These are phyloP conservation scores for Quadriops clusia DNA, from an alignment of 2,888 invertebrate genomes.

Conservation along the genomic window DNA sequence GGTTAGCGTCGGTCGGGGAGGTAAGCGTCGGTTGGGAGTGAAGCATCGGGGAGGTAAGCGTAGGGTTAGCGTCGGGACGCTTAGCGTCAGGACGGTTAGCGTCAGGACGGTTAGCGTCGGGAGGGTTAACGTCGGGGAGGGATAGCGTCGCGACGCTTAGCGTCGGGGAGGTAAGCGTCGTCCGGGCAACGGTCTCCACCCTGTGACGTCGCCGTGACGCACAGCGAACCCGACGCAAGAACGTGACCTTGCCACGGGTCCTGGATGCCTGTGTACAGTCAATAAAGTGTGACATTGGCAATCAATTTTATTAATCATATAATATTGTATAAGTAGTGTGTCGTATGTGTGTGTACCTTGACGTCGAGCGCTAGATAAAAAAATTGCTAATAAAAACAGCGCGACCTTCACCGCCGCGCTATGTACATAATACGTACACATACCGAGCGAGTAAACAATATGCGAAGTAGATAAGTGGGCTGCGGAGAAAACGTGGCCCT, in stretches of 20 bases:
- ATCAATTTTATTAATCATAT: constrained; percentile 19
- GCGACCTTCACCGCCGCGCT: too few relatives aligned
- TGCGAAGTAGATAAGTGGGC: too few relatives aligned
- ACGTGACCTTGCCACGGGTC: constrained; percentile 30
- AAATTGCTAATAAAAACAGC: too few relatives aligned
- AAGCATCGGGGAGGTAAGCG: constrained; percentile 8
- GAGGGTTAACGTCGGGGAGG: too few relatives aligned
- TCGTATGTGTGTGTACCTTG: too few relatives aligned
- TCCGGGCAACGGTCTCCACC: constrained; percentile 31
- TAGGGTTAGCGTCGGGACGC: constrained; percentile 14
- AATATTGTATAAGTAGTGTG: too few relatives aligned
- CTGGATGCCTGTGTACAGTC: constrained; percentile 14
- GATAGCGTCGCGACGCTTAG: too few relatives aligned
- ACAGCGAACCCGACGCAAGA: constrained; percentile 30
- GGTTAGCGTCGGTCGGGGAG: constrained; percentile 5
- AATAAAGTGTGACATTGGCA: constrained; percentile 25
- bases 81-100: constrained; percentile 15
- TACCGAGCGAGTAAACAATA: too few relatives aligned
- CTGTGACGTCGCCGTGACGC: constrained; percentile 31
- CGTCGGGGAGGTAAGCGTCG: too few relatives aligned
- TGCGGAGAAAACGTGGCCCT: too few relatives aligned
- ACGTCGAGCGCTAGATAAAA: too few relatives aligned
- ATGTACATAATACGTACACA: too few relatives aligned
- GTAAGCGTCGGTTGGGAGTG: constrained; percentile 3
- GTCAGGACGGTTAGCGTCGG: constrained; percentile 18